These are phyloP conservation scores for Ophion slaviceki DNA, from an alignment of 2,888 invertebrate species.

Conservation along the genomic window DNA sequence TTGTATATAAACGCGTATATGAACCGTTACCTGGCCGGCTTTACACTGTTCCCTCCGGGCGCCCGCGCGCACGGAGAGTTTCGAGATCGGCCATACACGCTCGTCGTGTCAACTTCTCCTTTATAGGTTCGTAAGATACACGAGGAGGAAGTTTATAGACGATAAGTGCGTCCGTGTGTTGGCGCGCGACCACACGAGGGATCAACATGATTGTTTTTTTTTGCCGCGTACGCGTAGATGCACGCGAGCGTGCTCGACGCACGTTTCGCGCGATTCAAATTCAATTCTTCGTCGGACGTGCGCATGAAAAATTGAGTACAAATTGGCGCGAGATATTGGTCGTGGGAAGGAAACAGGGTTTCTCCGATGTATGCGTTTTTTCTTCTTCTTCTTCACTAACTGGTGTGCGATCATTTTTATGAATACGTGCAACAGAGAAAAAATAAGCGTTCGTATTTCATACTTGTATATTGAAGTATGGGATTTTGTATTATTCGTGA, in stretches of 20 bases:
- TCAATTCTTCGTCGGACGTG: background rate
- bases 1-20: constrained; percentile 28
- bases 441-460: too few species aligned
- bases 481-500: too few species aligned
- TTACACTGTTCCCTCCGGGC: constrained; percentile 69
- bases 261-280: background rate
- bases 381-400: too few species aligned
- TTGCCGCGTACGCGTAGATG: background rate
- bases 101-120: constrained; percentile 10
- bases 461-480: too few species aligned
- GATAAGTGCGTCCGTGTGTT: background rate
- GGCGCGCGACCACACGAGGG: background rate
- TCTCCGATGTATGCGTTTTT: background rate
- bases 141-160: background rate
- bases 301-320: background rate
- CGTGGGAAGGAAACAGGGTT: background rate
- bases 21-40: constrained; percentile 81
- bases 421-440: too few species aligned
- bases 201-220: background rate
- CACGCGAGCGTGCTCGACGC: background rate
- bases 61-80: constrained; percentile 26
- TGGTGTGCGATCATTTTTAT: too few species aligned
- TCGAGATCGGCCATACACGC: constrained; percentile 21
- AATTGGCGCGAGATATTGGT: background rate
- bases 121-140: background rate